Evolutionary conservation across 2,888 invertebrate species (phyloP).

Genomic region (Nephrotoma appendiculata): DNA sequence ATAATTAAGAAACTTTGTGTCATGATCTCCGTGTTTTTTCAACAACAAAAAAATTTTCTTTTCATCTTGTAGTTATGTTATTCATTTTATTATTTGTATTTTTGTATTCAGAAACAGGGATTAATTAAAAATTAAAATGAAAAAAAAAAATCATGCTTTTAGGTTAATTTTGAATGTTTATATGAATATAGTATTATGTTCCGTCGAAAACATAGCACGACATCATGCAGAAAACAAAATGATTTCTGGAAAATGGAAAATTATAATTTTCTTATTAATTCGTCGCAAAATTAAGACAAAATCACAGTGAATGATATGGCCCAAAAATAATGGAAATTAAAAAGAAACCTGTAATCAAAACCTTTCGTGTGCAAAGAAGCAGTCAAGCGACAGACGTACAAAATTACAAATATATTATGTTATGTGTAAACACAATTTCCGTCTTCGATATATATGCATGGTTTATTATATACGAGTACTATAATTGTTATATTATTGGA

Average conservation of each 20-base stretch:
- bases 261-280: background rate
- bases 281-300: background rate
- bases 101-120: background rate
- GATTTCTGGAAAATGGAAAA: background rate
- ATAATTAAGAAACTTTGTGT: background rate
- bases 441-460: background rate
- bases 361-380: background rate
- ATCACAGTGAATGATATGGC: background rate
- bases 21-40: background rate
- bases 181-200: background rate
- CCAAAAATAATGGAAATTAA: background rate
- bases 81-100: background rate
- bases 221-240: background rate
- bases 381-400: background rate
- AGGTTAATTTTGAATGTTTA: background rate
- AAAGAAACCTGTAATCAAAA: background rate
- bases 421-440: background rate
- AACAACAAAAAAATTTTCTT: background rate
- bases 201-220: background rate
- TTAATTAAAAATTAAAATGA: background rate
- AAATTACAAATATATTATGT: too few species aligned
- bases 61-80: background rate
- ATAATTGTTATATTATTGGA: background rate
- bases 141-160: background rate
- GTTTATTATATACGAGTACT: background rate